Evolutionary conservation across 2,888 invertebrate species (phyloP).

Genomic region (Diarsia brunnea): DNA sequence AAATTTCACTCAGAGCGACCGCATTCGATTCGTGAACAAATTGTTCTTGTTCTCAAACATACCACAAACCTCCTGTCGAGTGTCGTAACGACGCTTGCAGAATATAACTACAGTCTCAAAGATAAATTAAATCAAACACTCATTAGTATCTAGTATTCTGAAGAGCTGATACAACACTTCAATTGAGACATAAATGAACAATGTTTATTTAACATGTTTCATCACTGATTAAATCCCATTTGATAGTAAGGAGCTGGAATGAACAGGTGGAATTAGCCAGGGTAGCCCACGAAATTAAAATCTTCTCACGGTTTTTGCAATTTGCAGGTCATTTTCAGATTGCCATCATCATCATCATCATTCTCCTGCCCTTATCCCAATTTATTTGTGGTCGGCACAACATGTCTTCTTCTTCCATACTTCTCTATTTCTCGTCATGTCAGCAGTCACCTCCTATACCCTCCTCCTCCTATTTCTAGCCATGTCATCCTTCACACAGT

Average conservation of each 20-base stretch:
- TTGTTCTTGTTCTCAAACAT: background rate
- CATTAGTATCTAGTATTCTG: slow-evolving; percentile 7
- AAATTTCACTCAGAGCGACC: background rate
- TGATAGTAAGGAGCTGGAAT: background rate
- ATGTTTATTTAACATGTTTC: slow-evolving; percentile 9
- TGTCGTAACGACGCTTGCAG: background rate
- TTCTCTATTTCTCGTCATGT: too few relatives aligned
- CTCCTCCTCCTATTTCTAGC: too few relatives aligned
- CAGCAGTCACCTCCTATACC: too few relatives aligned
- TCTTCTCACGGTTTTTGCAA: too few relatives aligned
- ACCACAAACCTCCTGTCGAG: background rate
- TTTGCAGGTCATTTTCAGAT: too few relatives aligned
- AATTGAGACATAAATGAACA: background rate
- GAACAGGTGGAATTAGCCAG: too few relatives aligned
- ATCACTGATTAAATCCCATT: background rate
- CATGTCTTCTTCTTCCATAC: too few relatives aligned
- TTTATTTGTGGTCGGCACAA: too few relatives aligned
- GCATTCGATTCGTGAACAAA: background rate
- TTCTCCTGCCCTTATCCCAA: too few relatives aligned
- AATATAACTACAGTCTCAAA: background rate
- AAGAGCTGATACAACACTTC: slow-evolving; percentile 37
- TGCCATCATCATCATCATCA: too few relatives aligned
- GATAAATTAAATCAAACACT: slow-evolving; percentile 25
- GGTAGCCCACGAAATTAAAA: too few relatives aligned
- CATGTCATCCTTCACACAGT: too few relatives aligned